Conservation (phyloP, 2,797 vertebrate species). For the Aplochiton taeniatus region DNA sequence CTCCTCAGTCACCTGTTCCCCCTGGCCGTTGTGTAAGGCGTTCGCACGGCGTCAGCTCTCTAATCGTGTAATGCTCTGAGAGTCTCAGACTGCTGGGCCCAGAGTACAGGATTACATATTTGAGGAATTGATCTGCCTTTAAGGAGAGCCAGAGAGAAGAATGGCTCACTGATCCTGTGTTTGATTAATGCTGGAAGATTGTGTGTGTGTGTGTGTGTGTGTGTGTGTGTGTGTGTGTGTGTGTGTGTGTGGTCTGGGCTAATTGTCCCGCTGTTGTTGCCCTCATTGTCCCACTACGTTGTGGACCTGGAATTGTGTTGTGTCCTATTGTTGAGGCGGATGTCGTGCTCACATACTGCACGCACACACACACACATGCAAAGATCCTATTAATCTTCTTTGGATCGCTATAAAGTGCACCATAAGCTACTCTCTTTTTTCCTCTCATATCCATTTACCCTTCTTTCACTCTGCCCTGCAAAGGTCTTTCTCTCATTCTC, state of each 20-base stretch:
- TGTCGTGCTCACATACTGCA: neutral
- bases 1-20: too few relatives aligned
- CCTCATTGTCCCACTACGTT: constrained; percentile 5
- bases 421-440: too few relatives aligned
- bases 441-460: neutral
- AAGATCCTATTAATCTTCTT: neutral
- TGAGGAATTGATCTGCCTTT: too few relatives aligned
- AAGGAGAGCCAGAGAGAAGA: too few relatives aligned
- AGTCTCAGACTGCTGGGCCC: too few relatives aligned
- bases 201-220: neutral
- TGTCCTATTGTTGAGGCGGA: neutral
- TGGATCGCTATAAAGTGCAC: neutral
- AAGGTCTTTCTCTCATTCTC: too few relatives aligned
- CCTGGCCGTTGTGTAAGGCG: too few relatives aligned
- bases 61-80: too few relatives aligned
- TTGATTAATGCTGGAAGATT: neutral
- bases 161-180: too few relatives aligned
- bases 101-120: too few relatives aligned
- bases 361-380: constrained; percentile 21
- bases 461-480: too few relatives aligned
- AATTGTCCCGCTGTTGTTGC: neutral
- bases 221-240: neutral
- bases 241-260: constrained; percentile 3
- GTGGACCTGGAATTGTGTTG: constrained; percentile 1
- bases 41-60: too few relatives aligned